These are phyloP conservation scores for Rutpela maculata DNA, from an alignment of 2,888 invertebrate species.

Conservation along the genomic window DNA sequence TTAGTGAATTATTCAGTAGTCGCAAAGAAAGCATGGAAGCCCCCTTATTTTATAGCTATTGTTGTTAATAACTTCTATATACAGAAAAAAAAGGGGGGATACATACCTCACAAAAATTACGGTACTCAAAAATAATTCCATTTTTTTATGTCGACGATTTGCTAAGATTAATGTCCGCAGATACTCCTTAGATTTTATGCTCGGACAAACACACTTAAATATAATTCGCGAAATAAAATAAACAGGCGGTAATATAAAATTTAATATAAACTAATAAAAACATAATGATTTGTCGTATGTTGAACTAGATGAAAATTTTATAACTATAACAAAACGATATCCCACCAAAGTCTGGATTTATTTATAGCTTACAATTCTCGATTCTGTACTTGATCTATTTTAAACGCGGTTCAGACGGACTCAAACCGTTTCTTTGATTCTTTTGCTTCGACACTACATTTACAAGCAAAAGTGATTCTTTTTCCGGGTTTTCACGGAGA, in stretches of 20 bases:
- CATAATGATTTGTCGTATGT: conserved; percentile 31
- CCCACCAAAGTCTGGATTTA: conserved; percentile 55
- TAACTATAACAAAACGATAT: conserved; percentile 50
- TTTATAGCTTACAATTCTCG: conserved; percentile 56
- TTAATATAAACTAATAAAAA: conserved; percentile 24
- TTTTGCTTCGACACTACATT: not conserved
- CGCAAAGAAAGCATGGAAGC: no score
- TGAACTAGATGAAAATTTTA: conserved; percentile 48
- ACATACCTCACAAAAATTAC: no score
- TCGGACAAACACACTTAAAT: not conserved
- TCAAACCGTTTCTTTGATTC: conserved; percentile 12
- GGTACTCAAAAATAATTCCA: no score
- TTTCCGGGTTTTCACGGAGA: not conserved
- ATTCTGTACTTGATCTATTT: conserved; percentile 55
- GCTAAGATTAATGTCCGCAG: no score
- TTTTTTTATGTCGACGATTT: no score
- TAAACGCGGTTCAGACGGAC: conserved; percentile 38
- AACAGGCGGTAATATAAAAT: conserved; percentile 20
- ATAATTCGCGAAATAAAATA: conserved; percentile 22
- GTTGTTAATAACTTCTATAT: no score
- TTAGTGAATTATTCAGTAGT: no score
- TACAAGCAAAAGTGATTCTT: conserved; percentile 5
- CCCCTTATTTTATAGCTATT: no score
- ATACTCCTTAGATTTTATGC: no score
- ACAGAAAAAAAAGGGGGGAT: no score